Evolutionary conservation across 1,140 invertebrate genomes (phyloP), one percentile per base, ranked within the genome.

Genomic region (Campoletis sonorensis): DNA sequence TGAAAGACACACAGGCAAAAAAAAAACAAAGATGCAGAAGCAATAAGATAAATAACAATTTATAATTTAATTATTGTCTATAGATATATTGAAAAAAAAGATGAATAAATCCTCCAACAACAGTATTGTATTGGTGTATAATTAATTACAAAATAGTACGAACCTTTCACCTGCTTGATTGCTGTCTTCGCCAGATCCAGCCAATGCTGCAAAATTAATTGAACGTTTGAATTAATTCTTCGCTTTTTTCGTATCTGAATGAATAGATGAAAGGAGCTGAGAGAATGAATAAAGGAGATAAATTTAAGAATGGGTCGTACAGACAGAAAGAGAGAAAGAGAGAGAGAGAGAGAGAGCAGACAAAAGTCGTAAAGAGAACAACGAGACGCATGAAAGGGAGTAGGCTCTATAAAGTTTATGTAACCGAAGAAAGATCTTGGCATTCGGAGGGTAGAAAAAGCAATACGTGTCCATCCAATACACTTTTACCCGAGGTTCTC

Each of bases 91-190:
- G 7, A 13, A 11, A 13, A 45, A 11, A 45, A 45, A 45, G 13
- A 45, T 10, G 8, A 11, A 11, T 0, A 13, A 45, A 45, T 45
- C 40, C 40, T 45, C 8, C 3, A 11, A 1, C 1, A 45, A 11
- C 40, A 13, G 7, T 45, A 45, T 10, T 1, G 13, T 11, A 45
- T 10, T 45, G 7, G 8, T 45, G 7, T 45, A 45, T 45, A 11
- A 1, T 1, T 45, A 11, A 13, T 10, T 10, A 1, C 3, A 45
- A 10, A 8, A 13, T 45, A 10, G 13, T 45, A 92, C 92, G 92
- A 93, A 98, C 97, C 96, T 96, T 98, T 98, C 40, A 99, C 95
- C 94, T 99, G 98, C 91, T 98, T 99, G 83, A 97, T 93, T 86
- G 99, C 97, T 73, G 97, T 95, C 93, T 98, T 98, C 70, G 96